Evolutionary conservation across 2,888 invertebrate genomes (phyloP), one percentile per base, ranked within the genome.

Genomic region (Scaptomyza flava): DNA sequence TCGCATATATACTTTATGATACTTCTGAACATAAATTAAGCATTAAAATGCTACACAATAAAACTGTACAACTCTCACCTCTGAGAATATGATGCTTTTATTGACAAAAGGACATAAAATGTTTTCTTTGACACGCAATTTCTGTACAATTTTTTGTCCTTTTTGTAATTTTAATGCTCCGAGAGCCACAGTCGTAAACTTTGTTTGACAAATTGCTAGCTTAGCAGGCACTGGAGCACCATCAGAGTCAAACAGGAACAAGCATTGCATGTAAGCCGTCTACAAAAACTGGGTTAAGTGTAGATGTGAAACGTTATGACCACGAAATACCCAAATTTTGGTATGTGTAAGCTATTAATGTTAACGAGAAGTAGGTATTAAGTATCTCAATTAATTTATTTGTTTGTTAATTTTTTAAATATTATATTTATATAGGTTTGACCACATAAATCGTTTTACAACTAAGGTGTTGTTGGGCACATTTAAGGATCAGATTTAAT

Each of bases 121-220:
- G 46, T 58, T 60, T 60, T 54, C 33, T 60, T 67, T 58, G 57
- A 77, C 82, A 85, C 82, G 58, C 77, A 66, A 72, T 85, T 77
- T 75, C 60, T 64, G 68, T 43, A 9, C 17, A 3, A 8, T 14
- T 41, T 58, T 50, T 17, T 46, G 34, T 66, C 59, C 17, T 41
- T 14, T 48, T 36, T 41, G 65, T 74, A 67, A 72, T 74, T 77
- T 69, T 63, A 82, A 74, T 69, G 72, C 63, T 66, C 31, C 36
- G 46, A 57, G 47, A 65, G 48, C 31, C 62, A 70, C 50, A 77
- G 68, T 81, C 80, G 72, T 82, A 77, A 82, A 81, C 62, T 77
- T 75, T 75, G 67, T 72, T 77, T 85, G 82, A 82, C 80, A 85
- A 85, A 85, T 81, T 82, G 80, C 70, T 53, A 61, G 80, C 73